These are phyloP conservation scores for Zeuzera pyrina DNA, from an alignment of 2,888 invertebrate genomes.

Conservation along the genomic window DNA sequence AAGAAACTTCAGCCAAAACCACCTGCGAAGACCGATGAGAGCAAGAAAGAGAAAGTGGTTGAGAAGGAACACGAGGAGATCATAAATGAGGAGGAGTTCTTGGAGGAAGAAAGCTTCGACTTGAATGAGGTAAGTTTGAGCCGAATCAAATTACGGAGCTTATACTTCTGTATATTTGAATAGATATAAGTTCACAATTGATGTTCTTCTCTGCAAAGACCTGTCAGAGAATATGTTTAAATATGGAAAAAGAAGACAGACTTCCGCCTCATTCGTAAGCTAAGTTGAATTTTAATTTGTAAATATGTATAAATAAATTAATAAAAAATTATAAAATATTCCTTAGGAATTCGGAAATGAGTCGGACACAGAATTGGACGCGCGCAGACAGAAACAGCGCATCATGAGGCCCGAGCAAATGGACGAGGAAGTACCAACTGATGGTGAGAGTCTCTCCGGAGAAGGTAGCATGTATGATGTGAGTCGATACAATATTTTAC, in stretches of 20 bases:
- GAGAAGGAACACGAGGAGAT: conserved; percentile 23
- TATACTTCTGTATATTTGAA: too few species aligned
- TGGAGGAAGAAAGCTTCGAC: conserved; percentile 34
- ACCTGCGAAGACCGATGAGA: conserved; percentile 7
- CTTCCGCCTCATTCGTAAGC: too few species aligned
- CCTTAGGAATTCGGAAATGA: conserved; percentile 23
- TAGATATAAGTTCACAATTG: too few species aligned
- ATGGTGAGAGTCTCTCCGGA: conserved; percentile 33
- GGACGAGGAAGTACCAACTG: conserved; percentile 50
- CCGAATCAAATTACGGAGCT: too few species aligned
- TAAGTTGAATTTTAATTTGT: too few species aligned
- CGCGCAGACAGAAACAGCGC: conserved; percentile 20
- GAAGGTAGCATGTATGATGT: conserved; percentile 50
- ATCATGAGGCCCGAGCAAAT: conserved; percentile 45
- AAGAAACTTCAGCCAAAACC: conserved; percentile 1
- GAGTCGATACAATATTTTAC: conserved; percentile 20
- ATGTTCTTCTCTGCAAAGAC: neutral
- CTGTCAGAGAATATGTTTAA: too few species aligned
- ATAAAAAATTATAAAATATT: neutral
- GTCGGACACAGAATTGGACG: neutral
- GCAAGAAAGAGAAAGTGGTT: neutral
- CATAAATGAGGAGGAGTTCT: conserved; percentile 35
- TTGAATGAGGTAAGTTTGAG: conserved; percentile 31
- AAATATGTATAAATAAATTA: too few species aligned
- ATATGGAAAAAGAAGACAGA: neutral